Evolutionary conservation across 2,113 vertebrate genomes (phyloP), one percentile per base, ranked within the genome.

Genomic region (Crypturellus undulatus): DNA sequence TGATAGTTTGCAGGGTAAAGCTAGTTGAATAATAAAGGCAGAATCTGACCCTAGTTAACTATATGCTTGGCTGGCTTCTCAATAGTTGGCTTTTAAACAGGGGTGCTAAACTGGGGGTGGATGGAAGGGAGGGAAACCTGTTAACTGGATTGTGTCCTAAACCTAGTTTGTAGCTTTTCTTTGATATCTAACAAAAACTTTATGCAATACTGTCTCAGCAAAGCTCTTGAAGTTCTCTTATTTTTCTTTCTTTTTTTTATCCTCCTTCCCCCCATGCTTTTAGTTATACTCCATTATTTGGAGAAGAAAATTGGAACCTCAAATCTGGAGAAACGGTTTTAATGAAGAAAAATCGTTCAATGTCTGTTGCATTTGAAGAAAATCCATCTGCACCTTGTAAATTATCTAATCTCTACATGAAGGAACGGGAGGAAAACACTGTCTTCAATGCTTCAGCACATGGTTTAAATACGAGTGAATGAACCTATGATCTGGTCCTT

Each of bases 381-480:
- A 88, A 93, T 96, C 65, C 65, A 45, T 73, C 94, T 89, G 97
- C 97, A 98, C 97, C 97, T 98, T 97, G 96, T 96, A 90, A 96
- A 96, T 95, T 95, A 92, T 81, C 96, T 73, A 92, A 93, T 67
- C 84, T 97, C 95, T 93, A 97, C 94, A 96, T 98, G 98, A 98
- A 98, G 97, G 97, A 97, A 93, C 45, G 84, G 94, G 90, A 94
- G 78, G 60, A 75, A 78, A 71, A 89, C 76, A 32, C 6, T 81
- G 42, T 96, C 85, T 94, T 92, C 83, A 40, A 58, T 94, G 91
- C 88, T 93, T 97, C 78, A 90, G 95, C 94, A 94, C 9, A 1
- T 84, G 89, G 92, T 96, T 97, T 97, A 94, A 97, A 93, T 97
- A 97, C 90, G 93, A 97, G 96, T 93, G 96, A 96, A 96, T 10